These are phyloP conservation scores for Heliconius congener DNA, from an alignment of 1,140 invertebrate genomes.

Conservation along the genomic window DNA sequence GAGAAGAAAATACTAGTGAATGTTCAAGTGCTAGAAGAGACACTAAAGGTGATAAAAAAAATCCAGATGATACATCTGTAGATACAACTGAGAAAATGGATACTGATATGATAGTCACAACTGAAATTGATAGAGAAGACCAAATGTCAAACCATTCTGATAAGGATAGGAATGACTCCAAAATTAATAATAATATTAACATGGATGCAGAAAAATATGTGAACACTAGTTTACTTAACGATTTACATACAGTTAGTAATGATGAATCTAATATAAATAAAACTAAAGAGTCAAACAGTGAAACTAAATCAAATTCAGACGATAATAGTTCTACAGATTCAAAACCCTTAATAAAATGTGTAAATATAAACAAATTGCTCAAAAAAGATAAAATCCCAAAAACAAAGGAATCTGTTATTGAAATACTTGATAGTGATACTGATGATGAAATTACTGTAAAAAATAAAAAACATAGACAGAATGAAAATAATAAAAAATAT, in stretches of 20 bases:
- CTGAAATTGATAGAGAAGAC: not conserved
- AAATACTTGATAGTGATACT: conserved; percentile 35
- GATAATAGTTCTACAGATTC: conserved; percentile 33
- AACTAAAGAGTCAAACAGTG: not conserved
- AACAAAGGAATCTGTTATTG: conserved; percentile 34
- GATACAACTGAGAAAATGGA: not conserved
- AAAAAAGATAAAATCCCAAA: conserved; percentile 49
- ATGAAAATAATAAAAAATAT: conserved; percentile 25
- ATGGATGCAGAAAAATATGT: not conserved
- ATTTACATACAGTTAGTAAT: not conserved
- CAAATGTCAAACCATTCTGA: not conserved
- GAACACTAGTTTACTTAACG: not conserved
- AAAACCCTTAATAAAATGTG: conserved; percentile 66
- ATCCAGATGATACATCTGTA: not conserved
- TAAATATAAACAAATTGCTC: conserved; percentile 64
- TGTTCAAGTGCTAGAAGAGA: not conserved
- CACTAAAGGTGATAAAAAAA: not conserved
- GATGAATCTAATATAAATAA: not conserved
- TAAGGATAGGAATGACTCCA: not conserved
- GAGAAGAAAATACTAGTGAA: not conserved
- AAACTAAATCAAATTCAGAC: conserved; percentile 19
- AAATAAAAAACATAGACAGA: conserved; percentile 25
- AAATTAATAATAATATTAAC: not conserved
- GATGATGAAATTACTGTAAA: conserved; percentile 27
- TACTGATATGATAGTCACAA: not conserved